Evolutionary conservation across 2,113 vertebrate species (phyloP).

Genomic region (Onychorhynchus coronatus): DNA sequence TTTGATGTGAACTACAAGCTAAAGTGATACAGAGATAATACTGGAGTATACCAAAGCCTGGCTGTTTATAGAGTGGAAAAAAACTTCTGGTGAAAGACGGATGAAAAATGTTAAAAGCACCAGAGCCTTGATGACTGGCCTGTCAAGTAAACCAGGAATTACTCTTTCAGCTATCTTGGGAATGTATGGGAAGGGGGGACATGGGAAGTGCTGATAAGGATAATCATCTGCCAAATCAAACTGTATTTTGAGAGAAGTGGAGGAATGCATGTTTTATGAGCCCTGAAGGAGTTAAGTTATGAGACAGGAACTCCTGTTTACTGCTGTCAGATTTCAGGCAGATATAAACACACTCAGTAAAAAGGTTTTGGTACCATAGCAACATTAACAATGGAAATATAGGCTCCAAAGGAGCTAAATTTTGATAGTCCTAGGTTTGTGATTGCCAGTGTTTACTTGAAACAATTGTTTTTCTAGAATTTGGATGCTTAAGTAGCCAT

Average conservation of each 20-base stretch:
- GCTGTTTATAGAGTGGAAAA: not conserved
- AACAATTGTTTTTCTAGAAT: not conserved
- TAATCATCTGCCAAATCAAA: not conserved
- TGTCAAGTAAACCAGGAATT: not conserved
- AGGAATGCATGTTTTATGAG: slow-evolving; percentile 30
- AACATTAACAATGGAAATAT: not conserved
- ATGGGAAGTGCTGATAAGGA: not conserved
- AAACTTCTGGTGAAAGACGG: not conserved
- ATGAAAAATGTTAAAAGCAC: not conserved
- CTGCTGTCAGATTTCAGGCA: not conserved
- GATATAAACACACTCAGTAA: not conserved
- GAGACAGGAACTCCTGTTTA: not conserved
- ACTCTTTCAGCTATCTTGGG: not conserved
- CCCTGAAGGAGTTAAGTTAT: slow-evolving; percentile 14
- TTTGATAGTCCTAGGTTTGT: not conserved
- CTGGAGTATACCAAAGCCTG: not conserved
- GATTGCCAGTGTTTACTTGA: not conserved
- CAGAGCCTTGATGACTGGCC: not conserved
- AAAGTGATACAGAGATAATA: not conserved
- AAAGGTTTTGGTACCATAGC: not conserved
- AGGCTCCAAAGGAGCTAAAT: not conserved
- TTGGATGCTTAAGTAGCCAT: not conserved
- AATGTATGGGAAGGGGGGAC: not conserved
- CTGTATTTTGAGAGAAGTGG: not conserved
- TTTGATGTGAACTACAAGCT: not conserved